Evolutionary conservation across 2,888 invertebrate genomes (phyloP), one percentile per base, ranked within the genome.

Genomic region (Julus scanicus): DNA sequence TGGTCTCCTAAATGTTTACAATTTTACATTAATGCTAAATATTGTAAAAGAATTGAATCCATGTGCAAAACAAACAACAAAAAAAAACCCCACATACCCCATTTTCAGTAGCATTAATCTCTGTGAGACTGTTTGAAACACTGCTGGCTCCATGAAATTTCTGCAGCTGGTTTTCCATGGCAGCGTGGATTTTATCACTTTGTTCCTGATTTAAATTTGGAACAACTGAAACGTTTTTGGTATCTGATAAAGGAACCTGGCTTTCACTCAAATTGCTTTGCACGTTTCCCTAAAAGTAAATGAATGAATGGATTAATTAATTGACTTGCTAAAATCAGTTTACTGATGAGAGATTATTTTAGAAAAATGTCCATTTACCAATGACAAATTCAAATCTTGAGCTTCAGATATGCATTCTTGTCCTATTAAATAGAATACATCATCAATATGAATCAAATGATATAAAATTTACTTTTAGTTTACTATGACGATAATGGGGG

Each of bases 141-240:
- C 29, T 20, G 20, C 57, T 86, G 20, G 86, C n/a, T 57, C 49
- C 57, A 39, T 86, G 86, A 29, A 87, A 87, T 80, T 83, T 83
- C 40, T 71, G 39, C 40, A 87, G 17, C 40, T 87, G 87, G n/a
- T 83, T 87, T 80, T 87, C 87, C 87, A 87, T 87, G 20, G 57
- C 87, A 39, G 87, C 63, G 40, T 39, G 39, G 9, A 87, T 29
- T 48, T 63, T 71, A 17, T 4, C 71, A 20, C 71, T 87, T 37
- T 87, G 87, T 9, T 87, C 87, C 1, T 44, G 83, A 44, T 40
- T 44, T 49, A 71, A 71, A 71, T 29, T 71, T 71, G 71, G 9
- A 29, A 20, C 9, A 11, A 11, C 15, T 6, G 29, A 20, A 53
- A 20, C 17, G 17, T 20, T 53, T 53, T 20, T 86, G 2, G n/a